phyloP scores from a whole-genome alignment of 2,797 vertebrate species.

The Semotilus atromaculatus region DNA sequence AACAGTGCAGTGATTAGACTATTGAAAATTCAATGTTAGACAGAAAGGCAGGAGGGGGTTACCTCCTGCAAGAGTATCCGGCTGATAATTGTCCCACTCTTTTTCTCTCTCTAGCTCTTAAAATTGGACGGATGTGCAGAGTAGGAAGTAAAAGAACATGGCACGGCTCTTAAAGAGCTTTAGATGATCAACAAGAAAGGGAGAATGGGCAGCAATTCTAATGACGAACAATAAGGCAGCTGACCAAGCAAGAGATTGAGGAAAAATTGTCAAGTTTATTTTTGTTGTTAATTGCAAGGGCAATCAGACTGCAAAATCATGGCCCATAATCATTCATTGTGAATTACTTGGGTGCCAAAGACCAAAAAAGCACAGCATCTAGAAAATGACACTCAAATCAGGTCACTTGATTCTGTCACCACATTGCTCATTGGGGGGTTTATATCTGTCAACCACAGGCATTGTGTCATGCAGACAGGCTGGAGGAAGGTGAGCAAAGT shows the following conservation, averaged over 20 bases:
- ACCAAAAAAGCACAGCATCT: neutral
- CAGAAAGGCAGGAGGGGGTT: constrained; percentile 36
- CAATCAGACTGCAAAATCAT: neutral
- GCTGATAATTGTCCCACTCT: constrained; percentile 33
- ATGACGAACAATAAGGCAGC: neutral
- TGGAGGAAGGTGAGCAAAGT: constrained; percentile 27
- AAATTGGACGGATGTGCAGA: constrained; percentile 22
- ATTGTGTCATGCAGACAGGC: constrained; percentile 33
- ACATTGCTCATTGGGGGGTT: neutral
- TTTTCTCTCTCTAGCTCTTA: constrained; percentile 19
- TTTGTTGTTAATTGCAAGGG: neutral
- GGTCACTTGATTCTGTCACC: neutral
- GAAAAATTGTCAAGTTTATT: neutral
- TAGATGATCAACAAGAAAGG: constrained; percentile 3
- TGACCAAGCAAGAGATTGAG: constrained; percentile 11
- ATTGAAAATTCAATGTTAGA: constrained; percentile 43
- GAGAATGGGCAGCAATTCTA: neutral
- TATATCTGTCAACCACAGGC: constrained; percentile 8
- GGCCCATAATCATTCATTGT: neutral
- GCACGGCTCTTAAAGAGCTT: constrained; percentile 7
- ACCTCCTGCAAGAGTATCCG: constrained; percentile 37
- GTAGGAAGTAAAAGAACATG: constrained; percentile 14
- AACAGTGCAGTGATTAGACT: constrained; percentile 40
- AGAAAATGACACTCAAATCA: neutral
- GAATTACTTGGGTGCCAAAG: neutral